These are phyloP conservation scores for Seira sanloemensis DNA, from an alignment of 2,888 invertebrate species.

Conservation along the genomic window DNA sequence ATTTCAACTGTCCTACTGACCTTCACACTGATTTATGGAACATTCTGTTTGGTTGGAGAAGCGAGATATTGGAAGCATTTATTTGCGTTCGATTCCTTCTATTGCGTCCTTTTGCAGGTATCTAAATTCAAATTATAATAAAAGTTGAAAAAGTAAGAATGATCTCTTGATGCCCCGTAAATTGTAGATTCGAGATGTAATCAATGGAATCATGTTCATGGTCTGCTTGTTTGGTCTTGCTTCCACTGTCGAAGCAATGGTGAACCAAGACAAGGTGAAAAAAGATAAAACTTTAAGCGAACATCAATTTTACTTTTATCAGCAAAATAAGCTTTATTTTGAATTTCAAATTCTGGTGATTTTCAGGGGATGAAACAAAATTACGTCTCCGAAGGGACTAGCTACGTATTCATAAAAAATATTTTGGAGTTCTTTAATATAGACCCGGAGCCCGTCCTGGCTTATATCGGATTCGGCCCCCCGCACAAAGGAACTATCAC, in stretches of 20 bases:
- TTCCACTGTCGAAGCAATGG: conserved; percentile 14
- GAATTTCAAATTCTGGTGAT: no score
- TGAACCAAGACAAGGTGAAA: no score
- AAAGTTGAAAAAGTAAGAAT: no score
- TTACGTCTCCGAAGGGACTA: conserved; percentile 22
- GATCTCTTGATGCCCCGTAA: no score
- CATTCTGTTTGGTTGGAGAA: conserved; percentile 13
- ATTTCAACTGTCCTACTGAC: not conserved
- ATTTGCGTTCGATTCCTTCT: conserved; percentile 14
- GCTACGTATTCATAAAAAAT: conserved; percentile 2
- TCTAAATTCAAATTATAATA: no score
- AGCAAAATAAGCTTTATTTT: no score
- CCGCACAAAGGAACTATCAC: conserved; percentile 5
- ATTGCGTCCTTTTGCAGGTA: no score
- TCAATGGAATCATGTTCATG: not conserved
- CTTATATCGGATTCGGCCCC: not conserved
- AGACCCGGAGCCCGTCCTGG: not conserved
- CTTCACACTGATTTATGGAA: not conserved
- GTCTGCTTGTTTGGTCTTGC: not conserved
- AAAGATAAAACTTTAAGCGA: no score
- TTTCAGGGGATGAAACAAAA: not conserved
- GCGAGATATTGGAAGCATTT: conserved; percentile 22
- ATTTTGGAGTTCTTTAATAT: not conserved
- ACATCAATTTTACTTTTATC: no score
- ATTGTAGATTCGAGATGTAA: conserved; percentile 15